Conservation (phyloP, 64 coral and sea anemone species). For the Acropora yongei region DNA sequence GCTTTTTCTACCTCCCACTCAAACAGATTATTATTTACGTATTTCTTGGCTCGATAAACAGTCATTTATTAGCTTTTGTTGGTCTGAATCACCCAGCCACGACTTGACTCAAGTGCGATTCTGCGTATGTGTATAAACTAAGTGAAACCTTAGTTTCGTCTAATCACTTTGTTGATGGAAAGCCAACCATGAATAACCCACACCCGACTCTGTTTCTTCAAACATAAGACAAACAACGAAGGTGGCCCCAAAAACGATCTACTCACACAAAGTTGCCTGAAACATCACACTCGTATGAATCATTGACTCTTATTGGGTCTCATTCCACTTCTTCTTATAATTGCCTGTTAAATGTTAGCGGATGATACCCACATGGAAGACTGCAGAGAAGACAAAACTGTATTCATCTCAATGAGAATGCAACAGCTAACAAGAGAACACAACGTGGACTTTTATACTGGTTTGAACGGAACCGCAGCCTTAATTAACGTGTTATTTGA, state of each 20-base stretch:
- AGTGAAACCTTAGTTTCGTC: constrained; percentile 55
- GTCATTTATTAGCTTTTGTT: constrained; percentile 17
- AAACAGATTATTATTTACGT: background rate
- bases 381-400: background rate
- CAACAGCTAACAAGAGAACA: constrained; percentile 35
- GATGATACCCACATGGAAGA: constrained; percentile 7
- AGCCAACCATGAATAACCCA: constrained; percentile 36
- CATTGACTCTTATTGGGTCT: constrained; percentile 8
- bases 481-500: constrained; percentile 27
- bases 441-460: constrained; percentile 32
- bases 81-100: constrained; percentile 13
- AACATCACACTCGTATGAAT: constrained; percentile 13
- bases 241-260: constrained; percentile 40
- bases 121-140: background rate
- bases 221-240: constrained; percentile 29
- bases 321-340: constrained; percentile 12
- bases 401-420: constrained; percentile 13
- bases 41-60: constrained; percentile 12
- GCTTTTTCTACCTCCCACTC: background rate
- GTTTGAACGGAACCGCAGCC: constrained; percentile 6
- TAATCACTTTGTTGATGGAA: constrained; percentile 70
- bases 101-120: constrained; percentile 6
- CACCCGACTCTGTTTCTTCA: constrained; percentile 49
- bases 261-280: constrained; percentile 21
- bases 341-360: background rate